Evolutionary conservation across 2,888 invertebrate genomes (phyloP), one percentile per base, ranked within the genome.

Genomic region (Xestia ashworthii): DNA sequence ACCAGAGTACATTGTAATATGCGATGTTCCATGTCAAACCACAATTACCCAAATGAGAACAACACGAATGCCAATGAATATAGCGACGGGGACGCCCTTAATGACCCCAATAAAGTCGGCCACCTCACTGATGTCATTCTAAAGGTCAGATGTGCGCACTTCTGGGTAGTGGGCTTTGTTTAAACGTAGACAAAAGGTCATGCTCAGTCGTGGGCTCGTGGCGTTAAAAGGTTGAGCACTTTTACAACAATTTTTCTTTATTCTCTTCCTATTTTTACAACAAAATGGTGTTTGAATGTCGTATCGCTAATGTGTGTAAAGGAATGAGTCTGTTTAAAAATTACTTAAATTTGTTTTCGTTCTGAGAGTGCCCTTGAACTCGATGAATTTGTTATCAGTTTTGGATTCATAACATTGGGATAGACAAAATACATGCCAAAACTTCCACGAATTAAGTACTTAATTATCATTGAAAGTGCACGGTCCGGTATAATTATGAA

Each of bases 71-170:
- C 1, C 65, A 44, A 41, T 14, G 58, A 25, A 67, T 9, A 58
- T 46, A 25, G 46, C 46, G 25, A 25, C 22, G 64, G 69, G 0
- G 50, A 46, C 38, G 58, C 77, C 77, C 69, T 44, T 5, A 62
- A 14, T 71, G 66, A 48, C 80, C 71, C 14, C 48, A 68, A 82
- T 78, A 72, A 22, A 58, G 19, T 41, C 38, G 5, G 22, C 62
- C 32, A 65, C 55, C 62, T 22, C 14, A 12, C 25, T 82, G 83
- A 81, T 82, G 83, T 81, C 78, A 83, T 78, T 22, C 14, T 38
- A 38, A 70, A 82, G 83, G 78, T 78, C 41, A 38, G 12, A 11
- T 41, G 38, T 46, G 14, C 69, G 50, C 25, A 25, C 46, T 25
- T 14, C 5, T 5, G 38, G 32, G 25, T 60, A 46, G 44, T 62